Base-by-base conservation (phyloP, 2,888 invertebrate genomes). In the Erpobdella octoculata region DNA sequence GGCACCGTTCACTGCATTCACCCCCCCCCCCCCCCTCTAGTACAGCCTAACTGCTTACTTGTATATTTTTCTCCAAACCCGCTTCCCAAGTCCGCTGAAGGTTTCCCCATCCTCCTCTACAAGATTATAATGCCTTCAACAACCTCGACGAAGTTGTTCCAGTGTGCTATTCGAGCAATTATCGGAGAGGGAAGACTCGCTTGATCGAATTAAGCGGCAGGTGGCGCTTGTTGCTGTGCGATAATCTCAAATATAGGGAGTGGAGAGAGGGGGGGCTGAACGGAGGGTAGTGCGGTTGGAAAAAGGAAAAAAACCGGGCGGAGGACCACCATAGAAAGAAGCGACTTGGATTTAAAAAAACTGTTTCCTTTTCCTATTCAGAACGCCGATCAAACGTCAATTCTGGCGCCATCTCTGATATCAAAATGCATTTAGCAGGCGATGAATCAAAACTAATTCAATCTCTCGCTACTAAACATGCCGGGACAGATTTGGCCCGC, bases 121-220 rank as follows among this genome's bases (percentile, higher is more conserved):
- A n/a, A n/a, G n/a, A n/a, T n/a, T n/a, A n/a, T n/a, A n/a, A n/a
- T n/a, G n/a, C n/a, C n/a, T n/a, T n/a, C 41, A 41, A 18, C 53
- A n/a, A 28, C 28, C 53, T 21, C 28, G 53, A 25, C 53, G 9
- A 28, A 25, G 53, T 25, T 21, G 8, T 53, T 53, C 28, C 28
- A 12, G 21, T 53, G 53, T 53, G 53, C 53, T 25, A 28, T 53
- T 53, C 28, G 53, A 53, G 28, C 53, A 53, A 53, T 53, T 53
- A 53, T 53, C 28, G 9, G 53, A 53, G 53, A 53, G 21, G 53
- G 53, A n/a, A 53, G 53, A 8, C 5, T 53, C 53, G 53, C 53
- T n/a, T 53, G 53, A 53, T 53, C 53, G 15, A 53, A 53, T 53
- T 53, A 53, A n/a, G 53, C 8, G n/a, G 53, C 53, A 53, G 53